A percentile compares a stretch with the other conserved stretches of the same genome.
Conservation (phyloP, 2,113 vertebrate species). For the Lipotes vexillifer region DNA sequence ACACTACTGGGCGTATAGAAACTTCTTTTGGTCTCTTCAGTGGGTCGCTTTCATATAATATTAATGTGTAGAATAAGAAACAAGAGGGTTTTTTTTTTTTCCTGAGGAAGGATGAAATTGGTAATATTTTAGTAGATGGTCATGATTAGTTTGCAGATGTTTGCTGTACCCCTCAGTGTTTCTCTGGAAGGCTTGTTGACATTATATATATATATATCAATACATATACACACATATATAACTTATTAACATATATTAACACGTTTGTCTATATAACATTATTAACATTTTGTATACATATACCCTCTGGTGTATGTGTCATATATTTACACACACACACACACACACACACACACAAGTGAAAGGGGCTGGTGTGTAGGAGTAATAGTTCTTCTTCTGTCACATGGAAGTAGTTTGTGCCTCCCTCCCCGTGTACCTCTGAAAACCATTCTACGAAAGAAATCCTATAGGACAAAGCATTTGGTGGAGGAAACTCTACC, state of each 20-base stretch:
- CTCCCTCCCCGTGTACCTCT: too few relatives aligned
- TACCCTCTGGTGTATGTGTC: background rate
- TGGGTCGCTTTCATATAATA: background rate
- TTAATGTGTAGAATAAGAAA: background rate
- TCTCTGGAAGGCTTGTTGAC: background rate
- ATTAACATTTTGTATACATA: background rate
- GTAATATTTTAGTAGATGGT: background rate
- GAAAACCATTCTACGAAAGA: background rate
- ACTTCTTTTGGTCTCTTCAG: background rate
- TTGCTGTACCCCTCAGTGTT: background rate
- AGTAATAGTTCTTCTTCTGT: background rate
- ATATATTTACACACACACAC: background rate
- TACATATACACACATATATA: background rate
- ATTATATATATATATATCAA: background rate
- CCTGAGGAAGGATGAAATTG: background rate
- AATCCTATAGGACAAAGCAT: background rate
- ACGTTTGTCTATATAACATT: background rate
- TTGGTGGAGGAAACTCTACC: background rate
- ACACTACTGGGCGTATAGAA: background rate
- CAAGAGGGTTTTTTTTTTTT: background rate
- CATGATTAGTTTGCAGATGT: background rate
- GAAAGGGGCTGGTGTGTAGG: background rate
- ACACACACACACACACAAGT: background rate
- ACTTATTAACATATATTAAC: background rate
- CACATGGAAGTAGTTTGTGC: background rate